Conservation (phyloP, 2,888 invertebrate genomes). For the Drosophila hamatofila region DNA sequence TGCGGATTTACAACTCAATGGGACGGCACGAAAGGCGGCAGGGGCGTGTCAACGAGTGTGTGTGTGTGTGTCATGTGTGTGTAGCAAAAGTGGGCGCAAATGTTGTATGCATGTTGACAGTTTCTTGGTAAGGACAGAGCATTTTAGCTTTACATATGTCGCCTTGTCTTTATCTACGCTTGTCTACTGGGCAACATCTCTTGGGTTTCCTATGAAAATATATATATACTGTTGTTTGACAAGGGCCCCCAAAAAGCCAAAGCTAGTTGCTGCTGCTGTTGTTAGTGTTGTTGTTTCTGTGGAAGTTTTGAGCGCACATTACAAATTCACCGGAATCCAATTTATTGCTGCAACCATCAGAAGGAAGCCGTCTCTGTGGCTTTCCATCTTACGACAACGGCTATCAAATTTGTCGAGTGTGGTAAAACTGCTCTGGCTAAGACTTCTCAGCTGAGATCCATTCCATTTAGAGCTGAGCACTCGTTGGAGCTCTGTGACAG, state of each 20-base stretch:
- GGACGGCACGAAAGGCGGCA: constrained; percentile 8
- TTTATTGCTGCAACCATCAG: constrained; percentile 67
- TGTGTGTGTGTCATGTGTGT: not conserved
- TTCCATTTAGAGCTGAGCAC: constrained; percentile 22
- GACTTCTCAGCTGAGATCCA: constrained; percentile 25
- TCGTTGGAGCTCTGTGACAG: constrained; percentile 24
- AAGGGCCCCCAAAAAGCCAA: constrained; percentile 48
- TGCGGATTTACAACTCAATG: constrained; percentile 70
- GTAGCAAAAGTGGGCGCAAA: constrained; percentile 38
- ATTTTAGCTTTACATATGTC: constrained; percentile 67
- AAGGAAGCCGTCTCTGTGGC: constrained; percentile 44
- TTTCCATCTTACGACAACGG: constrained; percentile 29
- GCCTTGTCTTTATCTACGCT: constrained; percentile 47
- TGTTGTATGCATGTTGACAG: constrained; percentile 65
- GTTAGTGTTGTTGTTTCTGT: constrained; percentile 43
- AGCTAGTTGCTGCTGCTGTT: constrained; percentile 27
- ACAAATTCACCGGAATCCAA: constrained; percentile 78
- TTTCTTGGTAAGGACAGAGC: constrained; percentile 66
- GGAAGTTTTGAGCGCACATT: constrained; percentile 73
- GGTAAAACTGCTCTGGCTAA: constrained; percentile 22
- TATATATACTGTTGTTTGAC: constrained; percentile 19
- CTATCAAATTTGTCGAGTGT: constrained; percentile 59
- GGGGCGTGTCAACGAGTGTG: not conserved
- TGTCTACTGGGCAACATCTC: constrained; percentile 37
- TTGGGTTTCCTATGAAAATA: constrained; percentile 61